Evolutionary conservation across 2,113 vertebrate genomes (phyloP).

Genomic region (Cyanocitta stelleri): DNA sequence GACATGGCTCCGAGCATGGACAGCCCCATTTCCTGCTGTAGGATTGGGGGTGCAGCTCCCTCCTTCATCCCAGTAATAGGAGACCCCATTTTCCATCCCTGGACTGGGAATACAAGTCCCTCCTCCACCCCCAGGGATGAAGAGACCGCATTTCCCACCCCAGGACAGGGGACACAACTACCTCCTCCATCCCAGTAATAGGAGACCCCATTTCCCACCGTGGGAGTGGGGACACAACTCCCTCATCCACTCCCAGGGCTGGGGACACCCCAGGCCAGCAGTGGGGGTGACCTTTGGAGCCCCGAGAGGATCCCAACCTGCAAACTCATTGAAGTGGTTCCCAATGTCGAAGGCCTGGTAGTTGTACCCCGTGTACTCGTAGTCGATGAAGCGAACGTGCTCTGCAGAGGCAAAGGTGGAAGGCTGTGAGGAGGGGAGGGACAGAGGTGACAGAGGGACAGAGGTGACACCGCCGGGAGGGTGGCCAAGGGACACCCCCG

Average conservation of each 20-base stretch:
- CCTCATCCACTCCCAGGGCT: background rate
- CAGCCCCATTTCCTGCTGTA: background rate
- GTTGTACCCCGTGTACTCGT: conserved; percentile 95
- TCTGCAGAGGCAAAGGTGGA: conserved; percentile 54
- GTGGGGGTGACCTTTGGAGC: fast-evolving
- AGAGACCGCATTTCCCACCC: background rate
- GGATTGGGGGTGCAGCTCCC: background rate
- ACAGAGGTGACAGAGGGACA: no score
- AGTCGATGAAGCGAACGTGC: conserved; percentile 91
- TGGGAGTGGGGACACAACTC: background rate
- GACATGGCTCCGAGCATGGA: fast-evolving
- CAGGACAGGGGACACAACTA: fast-evolving
- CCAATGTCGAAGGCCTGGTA: conserved; percentile 98
- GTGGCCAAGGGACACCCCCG: no score
- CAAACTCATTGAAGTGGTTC: conserved; percentile 98
- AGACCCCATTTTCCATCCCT: fast-evolving
- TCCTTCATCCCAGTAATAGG: background rate
- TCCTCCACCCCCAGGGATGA: background rate
- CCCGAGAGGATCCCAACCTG: conserved; percentile 64
- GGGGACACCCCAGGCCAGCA: no score
- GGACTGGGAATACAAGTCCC: background rate
- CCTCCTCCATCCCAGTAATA: background rate
- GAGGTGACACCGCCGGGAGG: no score
- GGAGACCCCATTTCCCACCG: background rate
- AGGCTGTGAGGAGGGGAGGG: background rate